Conservation (phyloP, 2,113 vertebrate species). For the Zosterops pallidus region DNA sequence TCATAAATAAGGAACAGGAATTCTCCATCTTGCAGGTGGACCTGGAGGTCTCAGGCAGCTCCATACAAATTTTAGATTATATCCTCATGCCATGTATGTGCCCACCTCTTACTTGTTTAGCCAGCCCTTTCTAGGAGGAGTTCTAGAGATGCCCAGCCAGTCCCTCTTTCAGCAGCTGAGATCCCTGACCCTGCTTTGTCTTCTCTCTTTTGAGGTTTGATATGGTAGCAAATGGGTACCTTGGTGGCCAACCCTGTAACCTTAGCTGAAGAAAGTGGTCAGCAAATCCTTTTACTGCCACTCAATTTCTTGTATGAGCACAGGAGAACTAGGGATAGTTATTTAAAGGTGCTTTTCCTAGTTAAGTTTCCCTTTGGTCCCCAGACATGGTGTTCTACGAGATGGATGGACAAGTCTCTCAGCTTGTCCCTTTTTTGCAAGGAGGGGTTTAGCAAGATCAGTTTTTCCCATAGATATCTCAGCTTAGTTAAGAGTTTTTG, state of each 20-base stretch:
- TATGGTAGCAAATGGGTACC: background rate
- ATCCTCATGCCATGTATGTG: background rate
- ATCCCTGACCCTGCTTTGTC: background rate
- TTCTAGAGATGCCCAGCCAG: background rate
- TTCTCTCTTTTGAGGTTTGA: background rate
- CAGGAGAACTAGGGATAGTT: background rate
- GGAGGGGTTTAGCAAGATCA: background rate
- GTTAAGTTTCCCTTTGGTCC: background rate
- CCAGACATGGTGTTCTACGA: background rate
- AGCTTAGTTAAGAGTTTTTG: background rate
- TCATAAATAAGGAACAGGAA: background rate
- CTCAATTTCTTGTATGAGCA: background rate
- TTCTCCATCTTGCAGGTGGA: background rate
- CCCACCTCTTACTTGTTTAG: background rate
- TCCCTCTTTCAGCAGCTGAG: background rate
- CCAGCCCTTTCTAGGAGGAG: background rate
- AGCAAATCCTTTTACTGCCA: background rate
- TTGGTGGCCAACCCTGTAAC: background rate
- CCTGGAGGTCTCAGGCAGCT: background rate
- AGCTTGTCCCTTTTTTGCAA: background rate
- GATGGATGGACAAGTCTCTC: background rate
- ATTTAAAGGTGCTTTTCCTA: background rate
- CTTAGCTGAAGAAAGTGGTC: background rate
- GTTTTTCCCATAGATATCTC: background rate
- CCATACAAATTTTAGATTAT: background rate